These are phyloP conservation scores for Helicoverpa zea DNA, from an alignment of 1,140 invertebrate species.

Conservation along the genomic window DNA sequence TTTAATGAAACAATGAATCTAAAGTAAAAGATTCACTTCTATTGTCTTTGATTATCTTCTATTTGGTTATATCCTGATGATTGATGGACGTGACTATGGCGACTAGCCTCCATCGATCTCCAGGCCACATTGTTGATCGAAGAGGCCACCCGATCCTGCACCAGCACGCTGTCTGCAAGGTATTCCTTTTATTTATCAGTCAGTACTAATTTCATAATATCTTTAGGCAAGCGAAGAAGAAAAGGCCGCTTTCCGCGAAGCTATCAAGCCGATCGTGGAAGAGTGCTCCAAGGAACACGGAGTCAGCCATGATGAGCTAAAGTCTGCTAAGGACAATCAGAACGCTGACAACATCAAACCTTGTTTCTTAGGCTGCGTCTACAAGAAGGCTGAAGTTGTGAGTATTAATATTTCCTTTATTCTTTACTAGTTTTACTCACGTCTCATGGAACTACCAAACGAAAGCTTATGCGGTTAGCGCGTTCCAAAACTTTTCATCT, in stretches of 20 bases:
- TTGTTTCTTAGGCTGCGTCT: slow-evolving; percentile 45
- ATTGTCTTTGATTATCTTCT: too few species aligned
- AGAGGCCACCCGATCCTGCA: too few species aligned
- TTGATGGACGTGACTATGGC: too few species aligned
- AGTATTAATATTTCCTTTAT: slow-evolving; percentile 7
- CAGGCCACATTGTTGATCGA: too few species aligned
- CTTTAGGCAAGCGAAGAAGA: slow-evolving; percentile 12
- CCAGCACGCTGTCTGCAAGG: too few species aligned
- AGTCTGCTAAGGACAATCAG: slow-evolving; percentile 27
- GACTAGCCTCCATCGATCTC: too few species aligned
- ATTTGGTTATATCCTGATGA: too few species aligned
- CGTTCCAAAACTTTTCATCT: too few species aligned
- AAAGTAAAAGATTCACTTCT: too few species aligned
- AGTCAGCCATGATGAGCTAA: slow-evolving; percentile 18
- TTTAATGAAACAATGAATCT: too few species aligned
- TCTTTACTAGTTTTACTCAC: neutral
- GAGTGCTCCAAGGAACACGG: slow-evolving; percentile 36
- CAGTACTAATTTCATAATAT: neutral
- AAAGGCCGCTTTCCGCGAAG: slow-evolving; percentile 47
- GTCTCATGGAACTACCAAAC: too few species aligned
- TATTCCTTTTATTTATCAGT: neutral
- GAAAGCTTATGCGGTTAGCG: too few species aligned
- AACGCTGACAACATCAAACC: slow-evolving; percentile 32
- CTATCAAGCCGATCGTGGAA: slow-evolving; percentile 1
- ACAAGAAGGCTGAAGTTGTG: slow-evolving; percentile 48